Evolutionary conservation across 2,797 vertebrate species (phyloP).

Genomic region (Etheostoma nigrum): DNA sequence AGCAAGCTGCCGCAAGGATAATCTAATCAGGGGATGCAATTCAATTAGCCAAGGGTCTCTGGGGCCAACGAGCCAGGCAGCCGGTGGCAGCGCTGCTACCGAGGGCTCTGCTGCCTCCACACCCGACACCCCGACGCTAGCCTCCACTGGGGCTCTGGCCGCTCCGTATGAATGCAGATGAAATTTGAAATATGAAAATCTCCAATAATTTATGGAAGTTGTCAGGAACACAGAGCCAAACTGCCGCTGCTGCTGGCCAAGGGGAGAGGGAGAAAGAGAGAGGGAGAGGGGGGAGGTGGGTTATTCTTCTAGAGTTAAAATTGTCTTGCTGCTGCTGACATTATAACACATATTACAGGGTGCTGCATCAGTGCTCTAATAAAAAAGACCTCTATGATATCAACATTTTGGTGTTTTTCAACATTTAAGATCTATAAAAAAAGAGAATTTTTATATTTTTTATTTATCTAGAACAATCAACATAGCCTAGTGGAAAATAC

Average conservation of each 20-base stretch:
- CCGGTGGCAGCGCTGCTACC: slow-evolving; percentile 89
- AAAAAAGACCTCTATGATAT: slow-evolving; percentile 1
- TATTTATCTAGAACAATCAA: too few relatives aligned
- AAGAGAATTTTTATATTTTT: too few relatives aligned
- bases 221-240: slow-evolving; percentile 89
- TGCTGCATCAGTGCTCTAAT: neutral
- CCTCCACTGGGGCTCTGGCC: slow-evolving; percentile 77
- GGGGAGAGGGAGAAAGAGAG: slow-evolving; percentile 64
- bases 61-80: slow-evolving; percentile 93
- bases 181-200: slow-evolving; percentile 99
- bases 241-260: slow-evolving; percentile 83
- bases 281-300: slow-evolving; percentile 2
- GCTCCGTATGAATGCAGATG: slow-evolving; percentile 98
- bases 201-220: slow-evolving; percentile 99
- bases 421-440: neutral
- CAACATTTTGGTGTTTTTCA: neutral
- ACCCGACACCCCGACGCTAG: slow-evolving; percentile 85
- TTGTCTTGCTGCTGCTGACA: slow-evolving; percentile 49
- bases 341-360: slow-evolving; percentile 37
- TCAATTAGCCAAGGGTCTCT: slow-evolving; percentile 99
- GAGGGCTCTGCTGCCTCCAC: slow-evolving; percentile 73
- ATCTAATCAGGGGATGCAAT: slow-evolving; percentile 99
- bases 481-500: too few relatives aligned
- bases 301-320: slow-evolving; percentile 60
- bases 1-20: slow-evolving; percentile 99